Conservation (phyloP, 2,888 invertebrate genomes). For the Lucinisca nassula region DNA sequence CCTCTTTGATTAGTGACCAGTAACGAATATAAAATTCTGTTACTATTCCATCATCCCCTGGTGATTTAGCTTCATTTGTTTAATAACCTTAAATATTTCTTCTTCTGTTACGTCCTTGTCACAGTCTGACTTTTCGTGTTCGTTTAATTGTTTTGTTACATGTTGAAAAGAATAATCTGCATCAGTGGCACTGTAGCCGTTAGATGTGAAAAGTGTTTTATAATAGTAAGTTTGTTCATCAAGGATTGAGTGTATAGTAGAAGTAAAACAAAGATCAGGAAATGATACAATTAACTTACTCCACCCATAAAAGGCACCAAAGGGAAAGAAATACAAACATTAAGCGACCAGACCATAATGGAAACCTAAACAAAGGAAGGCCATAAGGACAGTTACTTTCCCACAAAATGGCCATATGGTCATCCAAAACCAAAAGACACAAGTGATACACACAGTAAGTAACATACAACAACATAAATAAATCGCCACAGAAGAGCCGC, state of each 20-base stretch:
- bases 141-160: background rate
- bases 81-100: background rate
- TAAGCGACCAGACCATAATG: no score
- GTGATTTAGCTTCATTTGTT: background rate
- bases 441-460: no score
- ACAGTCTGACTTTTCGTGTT: background rate
- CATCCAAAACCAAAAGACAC: no score
- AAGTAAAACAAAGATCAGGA: no score
- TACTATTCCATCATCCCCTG: background rate
- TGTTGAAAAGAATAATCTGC: background rate
- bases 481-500: no score
- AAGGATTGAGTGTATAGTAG: background rate
- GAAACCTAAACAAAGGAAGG: no score
- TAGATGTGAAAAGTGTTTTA: background rate
- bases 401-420: no score
- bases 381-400: no score
- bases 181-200: background rate
- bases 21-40: background rate
- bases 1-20: background rate
- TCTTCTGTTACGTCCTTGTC: background rate
- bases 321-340: no score
- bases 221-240: background rate
- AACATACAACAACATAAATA: no score
- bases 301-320: no score
- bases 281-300: no score